phyloP scores from a whole-genome alignment of 2,113 vertebrate species.

The Oenanthe oenanthe region DNA sequence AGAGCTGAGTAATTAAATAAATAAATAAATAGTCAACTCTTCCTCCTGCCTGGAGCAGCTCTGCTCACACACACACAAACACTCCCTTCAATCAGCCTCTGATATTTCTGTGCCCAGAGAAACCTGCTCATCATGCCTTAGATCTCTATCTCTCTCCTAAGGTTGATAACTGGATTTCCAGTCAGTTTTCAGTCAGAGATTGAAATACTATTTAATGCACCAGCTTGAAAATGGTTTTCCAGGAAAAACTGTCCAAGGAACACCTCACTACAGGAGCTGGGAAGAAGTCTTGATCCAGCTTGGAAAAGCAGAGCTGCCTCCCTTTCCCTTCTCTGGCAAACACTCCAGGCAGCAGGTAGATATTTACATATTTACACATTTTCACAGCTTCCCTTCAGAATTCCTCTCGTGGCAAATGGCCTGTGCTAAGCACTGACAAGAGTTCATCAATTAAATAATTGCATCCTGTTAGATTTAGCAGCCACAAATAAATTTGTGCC shows the following conservation, averaged over 20 bases:
- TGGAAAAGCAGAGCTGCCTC: not conserved
- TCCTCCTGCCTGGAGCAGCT: slow-evolving; percentile 35
- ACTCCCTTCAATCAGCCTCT: not conserved
- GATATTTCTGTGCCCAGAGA: not conserved
- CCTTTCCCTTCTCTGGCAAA: not conserved
- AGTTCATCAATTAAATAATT: not conserved
- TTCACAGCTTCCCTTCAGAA: not conserved
- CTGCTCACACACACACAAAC: slow-evolving; percentile 2
- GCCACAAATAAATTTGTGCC: not conserved
- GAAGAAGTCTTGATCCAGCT: not conserved
- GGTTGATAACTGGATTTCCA: slow-evolving; percentile 56
- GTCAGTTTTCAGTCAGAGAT: slow-evolving; percentile 42
- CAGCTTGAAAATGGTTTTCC: not conserved
- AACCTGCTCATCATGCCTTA: not conserved
- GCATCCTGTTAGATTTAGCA: not conserved
- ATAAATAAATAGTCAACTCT: not conserved
- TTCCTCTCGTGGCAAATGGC: not conserved
- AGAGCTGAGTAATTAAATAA: slow-evolving; percentile 13
- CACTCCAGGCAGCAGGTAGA: not conserved
- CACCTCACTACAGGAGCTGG: not conserved
- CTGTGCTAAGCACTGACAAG: not conserved
- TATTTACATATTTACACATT: not conserved
- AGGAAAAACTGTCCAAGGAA: slow-evolving; percentile 27
- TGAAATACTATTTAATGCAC: not conserved
- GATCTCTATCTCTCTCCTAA: slow-evolving; percentile 1